A percentile compares a stretch with the other conserved stretches of the same genome.
phyloP scores from a whole-genome alignment of 1,140 invertebrate genomes.

The Bombyx mandarina region DNA sequence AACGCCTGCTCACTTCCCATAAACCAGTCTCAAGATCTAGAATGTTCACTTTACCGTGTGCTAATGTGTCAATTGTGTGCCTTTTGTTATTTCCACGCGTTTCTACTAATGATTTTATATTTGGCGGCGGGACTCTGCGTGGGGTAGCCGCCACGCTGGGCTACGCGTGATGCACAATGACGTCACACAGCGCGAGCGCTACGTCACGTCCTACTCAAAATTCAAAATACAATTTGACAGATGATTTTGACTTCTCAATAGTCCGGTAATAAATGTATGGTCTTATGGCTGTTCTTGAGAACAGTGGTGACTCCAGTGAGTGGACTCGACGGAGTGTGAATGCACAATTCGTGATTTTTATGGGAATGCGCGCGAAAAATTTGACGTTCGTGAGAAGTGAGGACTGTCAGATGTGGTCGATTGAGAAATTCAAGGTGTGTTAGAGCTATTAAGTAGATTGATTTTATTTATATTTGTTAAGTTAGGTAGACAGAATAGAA shows the following conservation, averaged over 20 bases:
- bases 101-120: conserved; percentile 30
- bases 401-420: conserved; percentile 3
- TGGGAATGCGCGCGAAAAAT: conserved; percentile 35
- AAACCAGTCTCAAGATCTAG: conserved; percentile 40
- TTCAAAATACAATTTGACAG: conserved; percentile 49
- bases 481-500: too few species aligned
- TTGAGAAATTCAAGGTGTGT: background rate
- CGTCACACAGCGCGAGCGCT: conserved; percentile 39
- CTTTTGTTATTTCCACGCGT: conserved; percentile 29
- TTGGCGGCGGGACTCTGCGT: conserved; percentile 28
- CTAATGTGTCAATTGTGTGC: conserved; percentile 45
- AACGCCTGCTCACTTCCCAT: conserved; percentile 50
- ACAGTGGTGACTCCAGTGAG: conserved; percentile 31
- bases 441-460: too few species aligned
- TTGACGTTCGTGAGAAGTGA: conserved; percentile 13
- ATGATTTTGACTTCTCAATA: conserved; percentile 41
- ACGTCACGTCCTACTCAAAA: conserved; percentile 24
- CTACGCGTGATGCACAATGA: conserved; percentile 41
- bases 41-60: conserved; percentile 57
- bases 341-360: conserved; percentile 48
- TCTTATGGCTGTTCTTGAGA: conserved; percentile 31
- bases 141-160: conserved; percentile 33
- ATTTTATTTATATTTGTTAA: too few species aligned
- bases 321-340: conserved; percentile 45
- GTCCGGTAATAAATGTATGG: conserved; percentile 5